Evolutionary conservation across 1,140 invertebrate genomes (phyloP), one percentile per base, ranked within the genome.

Genomic region (Lucilia sericata): DNA sequence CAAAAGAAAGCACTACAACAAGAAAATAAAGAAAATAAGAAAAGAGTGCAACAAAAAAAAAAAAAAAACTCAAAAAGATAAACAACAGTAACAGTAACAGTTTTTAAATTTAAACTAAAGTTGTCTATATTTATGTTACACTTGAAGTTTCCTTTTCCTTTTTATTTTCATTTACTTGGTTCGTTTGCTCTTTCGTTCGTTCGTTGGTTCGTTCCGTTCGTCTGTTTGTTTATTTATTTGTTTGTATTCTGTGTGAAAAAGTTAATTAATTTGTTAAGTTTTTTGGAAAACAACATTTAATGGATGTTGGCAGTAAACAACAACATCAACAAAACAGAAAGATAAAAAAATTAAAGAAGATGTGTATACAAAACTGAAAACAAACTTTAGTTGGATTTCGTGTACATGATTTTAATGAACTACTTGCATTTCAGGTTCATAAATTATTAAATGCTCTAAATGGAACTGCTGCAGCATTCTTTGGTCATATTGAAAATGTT

Each of bases 231-330:
- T 55, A n/a, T n/a, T 55, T 7, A 42, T 42, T 10, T 42, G 42
- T 55, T 55, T n/a, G 51, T 55, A 55, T n/a, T 55, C 17, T 55
- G 51, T 55, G 51, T 55, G 51, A 55, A 55, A 55, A 55, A 55
- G 51, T 55, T 55, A 55, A 55, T 55, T 55, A 55, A 55, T 55
- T 55, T 55, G 17, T 55, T 17, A 55, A 55, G 51, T 55, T 55
- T 55, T 55, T 12, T 55, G 51, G 51, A 55, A 55, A 55, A 55
- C 17, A 55, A 55, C 17, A 55, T 55, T 55, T 14, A 55, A 55
- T 55, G 12, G 17, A 55, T 55, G 51, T 55, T 51, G 51, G 4
- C 51, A 55, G 51, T 10, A 55, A 55, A 14, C 17, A 17, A 55
- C 17, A 55, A 55, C 7, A 55, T 55, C 25, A 30, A 30, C 25